These are phyloP conservation scores for Butastur rufipennis DNA, from an alignment of 2,113 vertebrate species.

Conservation along the genomic window DNA sequence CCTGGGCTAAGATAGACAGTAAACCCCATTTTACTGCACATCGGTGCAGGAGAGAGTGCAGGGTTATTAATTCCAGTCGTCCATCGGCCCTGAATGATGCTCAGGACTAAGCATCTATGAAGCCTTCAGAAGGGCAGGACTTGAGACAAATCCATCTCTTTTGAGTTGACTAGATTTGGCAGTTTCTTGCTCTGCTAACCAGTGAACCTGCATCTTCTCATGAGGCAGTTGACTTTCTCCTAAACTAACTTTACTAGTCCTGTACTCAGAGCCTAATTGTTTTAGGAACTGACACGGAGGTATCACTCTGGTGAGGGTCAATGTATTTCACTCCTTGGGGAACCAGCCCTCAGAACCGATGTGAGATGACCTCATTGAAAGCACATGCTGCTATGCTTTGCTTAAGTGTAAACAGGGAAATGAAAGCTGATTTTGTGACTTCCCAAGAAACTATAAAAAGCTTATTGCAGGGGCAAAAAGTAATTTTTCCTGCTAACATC, in stretches of 20 bases:
- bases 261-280: not conserved
- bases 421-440: not conserved
- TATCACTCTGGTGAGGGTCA: not conserved
- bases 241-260: not conserved
- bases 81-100: not conserved
- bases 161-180: not conserved
- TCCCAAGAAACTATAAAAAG: not conserved
- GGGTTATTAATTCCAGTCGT: not conserved
- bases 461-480: not conserved
- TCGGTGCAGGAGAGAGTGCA: not conserved
- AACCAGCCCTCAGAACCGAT: not conserved
- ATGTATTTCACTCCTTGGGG: too few relatives aligned
- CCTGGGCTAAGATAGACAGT: not conserved
- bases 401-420: not conserved
- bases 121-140: not conserved
- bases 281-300: not conserved
- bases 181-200: not conserved
- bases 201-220: not conserved
- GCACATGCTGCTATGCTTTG: not conserved
- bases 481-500: not conserved
- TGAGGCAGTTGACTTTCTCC: not conserved
- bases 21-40: not conserved
- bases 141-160: not conserved
- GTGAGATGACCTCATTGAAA: not conserved
- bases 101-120: not conserved